Conservation (phyloP, 2,797 vertebrate species). For the Gallinago solitaria region DNA sequence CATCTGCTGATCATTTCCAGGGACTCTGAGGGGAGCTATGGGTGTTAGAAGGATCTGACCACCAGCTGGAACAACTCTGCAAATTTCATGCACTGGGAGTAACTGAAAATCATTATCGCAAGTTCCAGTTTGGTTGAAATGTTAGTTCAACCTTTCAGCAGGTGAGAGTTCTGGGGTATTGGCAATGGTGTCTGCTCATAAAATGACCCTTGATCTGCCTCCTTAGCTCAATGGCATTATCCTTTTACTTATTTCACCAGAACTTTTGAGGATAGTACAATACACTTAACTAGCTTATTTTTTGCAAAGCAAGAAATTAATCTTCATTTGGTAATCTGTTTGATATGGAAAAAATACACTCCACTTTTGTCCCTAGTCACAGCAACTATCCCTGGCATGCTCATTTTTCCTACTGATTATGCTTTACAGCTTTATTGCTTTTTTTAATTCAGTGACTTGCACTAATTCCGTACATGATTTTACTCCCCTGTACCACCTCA, state of each 20-base stretch:
- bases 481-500: not conserved
- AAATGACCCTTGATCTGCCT: not conserved
- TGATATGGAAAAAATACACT: not conserved
- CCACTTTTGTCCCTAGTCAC: not conserved
- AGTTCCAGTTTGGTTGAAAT: not conserved
- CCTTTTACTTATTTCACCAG: not conserved
- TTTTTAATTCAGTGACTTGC: not conserved
- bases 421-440: not conserved
- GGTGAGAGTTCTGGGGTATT: not conserved
- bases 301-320: not conserved
- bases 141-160: not conserved
- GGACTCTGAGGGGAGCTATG: rapidly evolving
- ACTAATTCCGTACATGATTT: not conserved
- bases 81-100: not conserved
- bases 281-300: not conserved
- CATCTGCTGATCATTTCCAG: not conserved
- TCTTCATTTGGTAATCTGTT: not conserved
- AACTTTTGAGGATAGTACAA: not conserved
- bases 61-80: not conserved
- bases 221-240: not conserved
- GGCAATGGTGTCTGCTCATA: not conserved
- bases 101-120: not conserved
- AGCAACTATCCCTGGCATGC: not conserved
- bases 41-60: not conserved
- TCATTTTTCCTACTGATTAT: not conserved